Evolutionary conservation across 1,140 invertebrate genomes (phyloP).

Genomic region (Pentalonia nigronervosa): DNA sequence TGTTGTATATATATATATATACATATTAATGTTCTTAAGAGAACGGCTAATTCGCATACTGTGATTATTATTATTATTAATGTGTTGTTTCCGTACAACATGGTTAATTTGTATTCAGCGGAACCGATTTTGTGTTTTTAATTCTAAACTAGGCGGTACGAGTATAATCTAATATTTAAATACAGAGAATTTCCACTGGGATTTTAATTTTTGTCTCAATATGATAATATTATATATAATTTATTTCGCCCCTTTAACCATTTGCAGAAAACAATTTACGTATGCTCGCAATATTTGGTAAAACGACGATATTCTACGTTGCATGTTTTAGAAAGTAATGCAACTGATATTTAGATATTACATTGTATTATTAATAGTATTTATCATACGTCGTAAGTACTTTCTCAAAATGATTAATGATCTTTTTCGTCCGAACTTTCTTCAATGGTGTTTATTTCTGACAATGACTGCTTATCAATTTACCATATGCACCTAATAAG

Average conservation of each 20-base stretch:
- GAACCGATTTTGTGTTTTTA: too few relatives aligned
- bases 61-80: too few relatives aligned
- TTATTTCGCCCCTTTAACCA: not conserved
- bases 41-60: too few relatives aligned
- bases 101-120: too few relatives aligned
- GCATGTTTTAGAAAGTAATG: not conserved
- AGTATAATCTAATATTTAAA: too few relatives aligned
- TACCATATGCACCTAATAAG: too few relatives aligned
- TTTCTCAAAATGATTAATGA: constrained; percentile 1
- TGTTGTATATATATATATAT: too few relatives aligned
- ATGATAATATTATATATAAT: not conserved
- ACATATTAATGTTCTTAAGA: too few relatives aligned
- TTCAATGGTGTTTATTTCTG: not conserved
- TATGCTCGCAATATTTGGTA: not conserved
- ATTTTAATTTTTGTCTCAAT: too few relatives aligned
- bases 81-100: too few relatives aligned
- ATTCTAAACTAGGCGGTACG: too few relatives aligned
- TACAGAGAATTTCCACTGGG: too few relatives aligned
- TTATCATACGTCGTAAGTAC: not conserved
- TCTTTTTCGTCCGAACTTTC: not conserved
- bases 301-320: not conserved
- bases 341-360: not conserved
- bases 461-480: not conserved
- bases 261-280: not conserved
- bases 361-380: not conserved